A percentile compares a stretch with the other conserved stretches of the same genome.
phyloP scores from a whole-genome alignment of 1,140 invertebrate genomes.

The Drosophila punjabiensis region DNA sequence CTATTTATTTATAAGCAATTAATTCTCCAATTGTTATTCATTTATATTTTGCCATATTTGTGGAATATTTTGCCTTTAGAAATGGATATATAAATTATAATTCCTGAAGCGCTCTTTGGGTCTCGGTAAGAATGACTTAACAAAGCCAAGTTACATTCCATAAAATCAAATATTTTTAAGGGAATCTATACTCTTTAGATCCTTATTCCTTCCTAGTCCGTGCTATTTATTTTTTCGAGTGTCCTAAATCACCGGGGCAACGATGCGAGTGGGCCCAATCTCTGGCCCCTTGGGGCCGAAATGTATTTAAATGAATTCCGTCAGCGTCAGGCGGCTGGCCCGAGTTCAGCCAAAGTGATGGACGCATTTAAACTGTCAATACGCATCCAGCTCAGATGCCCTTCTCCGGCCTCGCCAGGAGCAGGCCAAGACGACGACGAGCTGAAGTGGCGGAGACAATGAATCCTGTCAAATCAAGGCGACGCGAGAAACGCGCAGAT shows the following conservation, averaged over 20 bases:
- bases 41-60: too few species aligned
- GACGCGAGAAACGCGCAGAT: constrained; percentile 43
- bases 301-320: constrained; percentile 85
- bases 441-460: constrained; percentile 78
- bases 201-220: neutral
- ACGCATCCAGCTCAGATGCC: constrained; percentile 69
- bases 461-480: constrained; percentile 81
- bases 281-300: constrained; percentile 68
- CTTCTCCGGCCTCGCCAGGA: constrained; percentile 4
- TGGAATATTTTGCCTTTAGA: too few species aligned
- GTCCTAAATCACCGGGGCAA: constrained; percentile 36
- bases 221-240: neutral
- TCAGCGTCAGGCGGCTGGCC: constrained; percentile 42
- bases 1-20: too few species aligned
- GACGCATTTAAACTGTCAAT: constrained; percentile 85
- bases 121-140: too few species aligned
- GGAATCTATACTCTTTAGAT: neutral
- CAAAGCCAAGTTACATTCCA: too few species aligned
- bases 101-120: too few species aligned
- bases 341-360: constrained; percentile 64
- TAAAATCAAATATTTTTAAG: neutral
- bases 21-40: too few species aligned
- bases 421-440: constrained; percentile 9
- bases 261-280: constrained; percentile 17
- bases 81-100: too few species aligned